Evolutionary conservation across 2,113 vertebrate species (phyloP).

Genomic region (Clinocottus analis): DNA sequence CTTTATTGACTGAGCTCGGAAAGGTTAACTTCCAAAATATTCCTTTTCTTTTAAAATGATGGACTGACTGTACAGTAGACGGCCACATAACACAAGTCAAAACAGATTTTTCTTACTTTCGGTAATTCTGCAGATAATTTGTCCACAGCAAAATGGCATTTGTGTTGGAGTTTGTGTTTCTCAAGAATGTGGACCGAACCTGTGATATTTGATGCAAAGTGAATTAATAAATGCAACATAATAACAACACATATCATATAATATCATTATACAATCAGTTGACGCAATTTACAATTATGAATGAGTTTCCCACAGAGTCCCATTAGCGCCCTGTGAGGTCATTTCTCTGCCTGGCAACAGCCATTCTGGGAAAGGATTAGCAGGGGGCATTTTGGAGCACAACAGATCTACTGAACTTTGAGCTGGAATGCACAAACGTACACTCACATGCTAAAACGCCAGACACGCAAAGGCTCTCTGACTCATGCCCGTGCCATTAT

Average conservation of each 20-base stretch:
- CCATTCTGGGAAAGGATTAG: conserved; percentile 77
- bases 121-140: not conserved
- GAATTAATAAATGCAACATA: not conserved
- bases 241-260: no score
- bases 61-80: no score
- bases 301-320: conserved; percentile 31
- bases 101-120: not conserved
- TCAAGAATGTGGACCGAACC: not conserved
- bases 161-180: not conserved
- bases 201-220: not conserved
- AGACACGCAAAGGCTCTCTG: conserved; percentile 52
- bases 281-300: conserved; percentile 21
- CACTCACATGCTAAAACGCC: conserved; percentile 41
- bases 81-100: not conserved
- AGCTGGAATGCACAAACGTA: conserved; percentile 59
- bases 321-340: conserved; percentile 47
- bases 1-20: conserved; percentile 27
- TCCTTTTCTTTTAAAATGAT: not conserved
- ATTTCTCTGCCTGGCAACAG: conserved; percentile 78
- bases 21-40: not conserved
- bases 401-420: conserved; percentile 69
- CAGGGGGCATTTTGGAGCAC: conserved; percentile 33
- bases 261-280: no score
- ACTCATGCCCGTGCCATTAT: conserved; percentile 46
- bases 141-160: not conserved